A percentile compares a stretch with the other conserved stretches of the same genome.
Evolutionary conservation across 2,888 invertebrate genomes (phyloP).

Genomic region (Cheilosia soror): DNA sequence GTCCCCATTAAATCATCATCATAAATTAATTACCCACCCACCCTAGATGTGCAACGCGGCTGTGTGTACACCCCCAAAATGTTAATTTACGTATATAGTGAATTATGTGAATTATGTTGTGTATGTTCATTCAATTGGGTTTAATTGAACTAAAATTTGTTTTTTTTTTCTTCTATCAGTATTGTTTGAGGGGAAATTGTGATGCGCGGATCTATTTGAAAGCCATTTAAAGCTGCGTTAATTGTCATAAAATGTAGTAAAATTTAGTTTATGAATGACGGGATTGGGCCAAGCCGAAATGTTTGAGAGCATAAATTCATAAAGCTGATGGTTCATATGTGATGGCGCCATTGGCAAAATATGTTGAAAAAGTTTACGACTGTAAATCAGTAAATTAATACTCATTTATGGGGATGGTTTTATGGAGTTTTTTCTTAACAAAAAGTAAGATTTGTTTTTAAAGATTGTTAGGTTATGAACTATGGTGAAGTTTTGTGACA

Average conservation of each 20-base stretch:
- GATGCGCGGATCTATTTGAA: constrained; percentile 68
- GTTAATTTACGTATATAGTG: constrained; percentile 33
- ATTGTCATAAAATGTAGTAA: constrained; percentile 44
- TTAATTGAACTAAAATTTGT: constrained; percentile 59
- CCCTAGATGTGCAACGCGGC: not conserved
- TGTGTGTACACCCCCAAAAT: constrained; percentile 36
- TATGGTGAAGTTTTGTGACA: constrained; percentile 6
- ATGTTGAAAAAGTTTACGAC: constrained; percentile 60
- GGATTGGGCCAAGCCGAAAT: constrained; percentile 37
- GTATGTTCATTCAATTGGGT: constrained; percentile 57
- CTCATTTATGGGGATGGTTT: constrained; percentile 43
- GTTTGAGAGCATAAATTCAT: constrained; percentile 49
- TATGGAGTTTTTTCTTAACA: constrained; percentile 31
- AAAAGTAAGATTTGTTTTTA: constrained; percentile 35
- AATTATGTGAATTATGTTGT: constrained; percentile 60
- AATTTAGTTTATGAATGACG: constrained; percentile 50
- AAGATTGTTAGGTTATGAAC: no score
- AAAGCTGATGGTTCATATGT: constrained; percentile 21
- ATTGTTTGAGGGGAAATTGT: not conserved
- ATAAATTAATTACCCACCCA: constrained; percentile 59
- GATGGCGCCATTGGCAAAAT: constrained; percentile 68
- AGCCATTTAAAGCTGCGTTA: constrained; percentile 62
- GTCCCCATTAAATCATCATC: constrained; percentile 38
- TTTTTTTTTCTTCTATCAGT: constrained; percentile 4
- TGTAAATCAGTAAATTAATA: constrained; percentile 69